Percentiles rank a stretch among this genome's conserved stretches.
Evolutionary conservation across 2,888 invertebrate genomes (phyloP).

Genomic region (Protodeltote pygarga): DNA sequence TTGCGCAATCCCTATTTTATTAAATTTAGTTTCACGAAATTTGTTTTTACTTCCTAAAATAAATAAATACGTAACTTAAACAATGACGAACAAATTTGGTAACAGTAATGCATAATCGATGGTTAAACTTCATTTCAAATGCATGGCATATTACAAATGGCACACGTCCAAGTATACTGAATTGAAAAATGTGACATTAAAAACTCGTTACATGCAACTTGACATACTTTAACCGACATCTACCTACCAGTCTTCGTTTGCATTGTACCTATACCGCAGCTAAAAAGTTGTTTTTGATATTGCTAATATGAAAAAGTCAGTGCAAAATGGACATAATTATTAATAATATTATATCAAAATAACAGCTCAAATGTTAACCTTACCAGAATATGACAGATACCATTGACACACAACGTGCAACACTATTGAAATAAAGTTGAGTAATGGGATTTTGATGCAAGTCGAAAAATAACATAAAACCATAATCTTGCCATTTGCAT

Average conservation of each 20-base stretch:
- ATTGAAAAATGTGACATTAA: conserved; percentile 39
- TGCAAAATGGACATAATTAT: too few relatives aligned
- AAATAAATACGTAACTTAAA: too few relatives aligned
- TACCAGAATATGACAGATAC: too few relatives aligned
- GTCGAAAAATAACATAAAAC: too few relatives aligned
- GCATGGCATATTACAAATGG: conserved; percentile 24
- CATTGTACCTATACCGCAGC: conserved; percentile 18
- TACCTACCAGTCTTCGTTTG: conserved; percentile 15
- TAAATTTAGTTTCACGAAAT: neutral
- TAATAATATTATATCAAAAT: too few relatives aligned
- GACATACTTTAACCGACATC: conserved; percentile 25
- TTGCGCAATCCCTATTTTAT: too few relatives aligned
- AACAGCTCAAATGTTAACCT: too few relatives aligned
- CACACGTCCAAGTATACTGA: conserved; percentile 12
- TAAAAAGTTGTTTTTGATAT: conserved; percentile 4
- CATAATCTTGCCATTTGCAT: too few relatives aligned
- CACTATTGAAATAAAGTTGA: too few relatives aligned
- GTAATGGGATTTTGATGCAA: too few relatives aligned
- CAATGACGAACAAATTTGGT: neutral
- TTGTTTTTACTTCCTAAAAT: too few relatives aligned
- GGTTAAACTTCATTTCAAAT: conserved; percentile 15
- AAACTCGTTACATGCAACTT: conserved; percentile 36
- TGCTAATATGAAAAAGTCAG: conserved; percentile 4
- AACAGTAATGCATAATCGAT: conserved; percentile 5
- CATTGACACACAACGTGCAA: too few relatives aligned